Base-by-base conservation (phyloP, 2,888 invertebrate species). In the Platyscelio sp. region DNA sequence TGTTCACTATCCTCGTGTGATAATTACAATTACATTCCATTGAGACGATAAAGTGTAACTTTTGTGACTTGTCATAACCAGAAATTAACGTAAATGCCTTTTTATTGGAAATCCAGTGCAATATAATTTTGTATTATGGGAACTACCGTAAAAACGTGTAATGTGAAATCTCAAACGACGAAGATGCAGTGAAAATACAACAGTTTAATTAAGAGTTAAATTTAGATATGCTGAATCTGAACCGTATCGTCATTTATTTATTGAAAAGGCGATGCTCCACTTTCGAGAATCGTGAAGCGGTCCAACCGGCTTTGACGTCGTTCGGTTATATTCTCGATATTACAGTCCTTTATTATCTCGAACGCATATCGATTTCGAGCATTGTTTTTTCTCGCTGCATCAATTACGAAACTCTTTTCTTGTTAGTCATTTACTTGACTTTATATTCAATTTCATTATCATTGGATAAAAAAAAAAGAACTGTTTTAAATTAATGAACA, bases 231-330 rank as follows among this genome's bases (percentile, higher is more conserved):
- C 70, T 56, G 70, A 81, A 71, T 76, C 29, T 71, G 61, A 75
- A n/a, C 68, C 74, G 54, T 61, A 54, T 27, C 56, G 63, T 84
- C 75, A 56, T 84, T 79, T 75, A 72, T 54, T 79, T 60, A 84
- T 81, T 63, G 81, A 83, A 83, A 86, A 71, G 75, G 54, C 43
- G 58, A 20, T 84, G 86, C 71, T 72, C 86, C 58, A 86, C 86
- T 84, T 86, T 86, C 78, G 33, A 84, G 76, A 15, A 20, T n/a
- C 56, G 71, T 78, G 67, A 78, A 82, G 78, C 72, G 56, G 83
- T 83, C 51, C 61, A 51, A 83, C 79, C 71, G 63, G 76, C 61
- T 81, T 74, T 20, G 33, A 58, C 54, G 9, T n/a, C 33, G 68
- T 18, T 20, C 40, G 65, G 71, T 65, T 79, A 58, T 71, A n/a